Conservation (phyloP, 2,888 invertebrate species). For the Apamea epomidion region DNA sequence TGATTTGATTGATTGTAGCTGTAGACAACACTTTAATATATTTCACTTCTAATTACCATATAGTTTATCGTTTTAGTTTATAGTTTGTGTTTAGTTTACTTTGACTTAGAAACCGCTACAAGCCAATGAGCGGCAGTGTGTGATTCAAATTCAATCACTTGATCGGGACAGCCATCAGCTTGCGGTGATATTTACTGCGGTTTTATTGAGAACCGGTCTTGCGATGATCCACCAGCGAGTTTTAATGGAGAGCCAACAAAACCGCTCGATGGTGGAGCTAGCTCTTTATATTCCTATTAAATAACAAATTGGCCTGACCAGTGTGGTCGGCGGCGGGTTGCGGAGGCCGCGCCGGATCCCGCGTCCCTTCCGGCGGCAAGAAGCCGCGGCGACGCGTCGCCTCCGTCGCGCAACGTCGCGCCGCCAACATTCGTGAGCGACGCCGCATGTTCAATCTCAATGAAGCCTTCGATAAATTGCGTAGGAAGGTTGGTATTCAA, state of each 20-base stretch:
- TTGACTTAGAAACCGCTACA: too few species aligned
- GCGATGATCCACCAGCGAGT: neutral
- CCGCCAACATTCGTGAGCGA: slow-evolving; percentile 98
- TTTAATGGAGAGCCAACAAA: neutral
- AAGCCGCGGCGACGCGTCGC: slow-evolving; percentile 97
- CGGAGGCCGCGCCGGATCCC: slow-evolving; percentile 80
- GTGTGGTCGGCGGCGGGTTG: slow-evolving; percentile 89
- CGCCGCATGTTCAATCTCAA: slow-evolving; percentile 98
- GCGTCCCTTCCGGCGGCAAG: slow-evolving; percentile 90
- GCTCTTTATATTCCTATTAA: slow-evolving; percentile 25
- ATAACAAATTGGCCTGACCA: slow-evolving; percentile 64
- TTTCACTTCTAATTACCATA: too few species aligned
- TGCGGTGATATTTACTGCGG: neutral
- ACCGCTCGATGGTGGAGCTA: neutral
- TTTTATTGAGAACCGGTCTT: neutral
- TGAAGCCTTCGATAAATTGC: slow-evolving; percentile 97
- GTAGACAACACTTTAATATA: too few species aligned
- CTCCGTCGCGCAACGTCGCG: slow-evolving; percentile 96
- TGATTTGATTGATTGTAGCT: too few species aligned
- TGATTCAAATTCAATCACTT: too few species aligned
- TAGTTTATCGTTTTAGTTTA: too few species aligned
- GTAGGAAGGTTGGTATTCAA: slow-evolving; percentile 92
- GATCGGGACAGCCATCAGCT: neutral
- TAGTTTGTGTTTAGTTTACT: too few species aligned
- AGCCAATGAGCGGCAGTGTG: too few species aligned